phyloP scores from a whole-genome alignment of 2,888 invertebrate species.

The Amaurobius ferox region DNA sequence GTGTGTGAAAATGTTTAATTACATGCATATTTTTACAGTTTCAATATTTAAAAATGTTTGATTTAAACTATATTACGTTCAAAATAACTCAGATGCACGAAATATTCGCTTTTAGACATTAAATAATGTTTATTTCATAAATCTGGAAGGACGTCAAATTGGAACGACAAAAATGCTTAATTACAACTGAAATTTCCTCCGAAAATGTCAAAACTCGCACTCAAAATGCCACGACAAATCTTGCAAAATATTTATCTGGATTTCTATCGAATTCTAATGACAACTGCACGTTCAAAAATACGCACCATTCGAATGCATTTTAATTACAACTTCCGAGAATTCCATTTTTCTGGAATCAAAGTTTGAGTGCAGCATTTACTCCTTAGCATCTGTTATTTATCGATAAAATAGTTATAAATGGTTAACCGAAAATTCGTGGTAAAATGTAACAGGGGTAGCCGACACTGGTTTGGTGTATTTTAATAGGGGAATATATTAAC shows the following conservation, averaged over 20 bases:
- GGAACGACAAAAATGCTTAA: too few relatives aligned
- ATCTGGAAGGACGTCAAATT: too few relatives aligned
- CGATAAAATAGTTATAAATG: conserved; percentile 1
- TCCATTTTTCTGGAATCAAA: not conserved
- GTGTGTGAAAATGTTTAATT: too few relatives aligned
- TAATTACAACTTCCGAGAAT: not conserved
- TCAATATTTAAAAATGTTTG: too few relatives aligned
- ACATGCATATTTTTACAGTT: too few relatives aligned
- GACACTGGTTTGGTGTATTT: not conserved
- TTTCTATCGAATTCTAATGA: not conserved
- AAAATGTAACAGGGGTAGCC: not conserved
- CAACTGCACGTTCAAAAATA: not conserved
- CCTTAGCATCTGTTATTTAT: conserved; percentile 2
- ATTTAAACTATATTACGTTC: too few relatives aligned
- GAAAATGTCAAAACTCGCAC: too few relatives aligned
- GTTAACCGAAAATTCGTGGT: conserved; percentile 3
- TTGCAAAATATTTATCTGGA: not conserved
- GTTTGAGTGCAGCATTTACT: not conserved
- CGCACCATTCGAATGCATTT: not conserved
- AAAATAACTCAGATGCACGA: too few relatives aligned
- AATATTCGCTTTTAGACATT: too few relatives aligned
- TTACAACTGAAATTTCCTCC: too few relatives aligned
- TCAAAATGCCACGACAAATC: too few relatives aligned
- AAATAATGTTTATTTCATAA: too few relatives aligned
- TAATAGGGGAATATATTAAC: not conserved